Evolutionary conservation across 2,888 invertebrate genomes (phyloP).

Genomic region (Hemithea aestivaria): DNA sequence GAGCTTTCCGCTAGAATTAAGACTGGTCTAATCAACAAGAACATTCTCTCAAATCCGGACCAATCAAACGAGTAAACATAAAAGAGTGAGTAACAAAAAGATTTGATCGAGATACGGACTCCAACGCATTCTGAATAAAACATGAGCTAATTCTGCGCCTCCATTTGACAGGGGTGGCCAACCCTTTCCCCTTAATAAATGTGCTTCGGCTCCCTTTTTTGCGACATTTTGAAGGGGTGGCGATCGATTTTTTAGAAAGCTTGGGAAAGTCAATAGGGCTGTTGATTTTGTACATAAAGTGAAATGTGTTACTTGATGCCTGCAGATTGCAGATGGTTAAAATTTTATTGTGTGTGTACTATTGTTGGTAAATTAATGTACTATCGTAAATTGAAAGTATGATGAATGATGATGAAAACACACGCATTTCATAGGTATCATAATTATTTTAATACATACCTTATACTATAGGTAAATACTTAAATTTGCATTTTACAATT

Average conservation of each 20-base stretch:
- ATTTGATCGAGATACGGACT: conserved; percentile 54
- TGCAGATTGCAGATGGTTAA: too few species aligned
- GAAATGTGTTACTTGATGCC: not conserved
- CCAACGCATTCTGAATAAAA: conserved; percentile 70
- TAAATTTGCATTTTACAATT: too few species aligned
- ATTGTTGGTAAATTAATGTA: too few species aligned
- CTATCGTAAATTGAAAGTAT: too few species aligned
- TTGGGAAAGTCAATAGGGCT: conserved; percentile 18
- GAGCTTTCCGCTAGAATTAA: too few species aligned
- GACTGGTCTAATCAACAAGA: not conserved
- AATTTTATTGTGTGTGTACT: not conserved
- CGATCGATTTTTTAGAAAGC: conserved; percentile 40
- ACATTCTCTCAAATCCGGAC: conserved; percentile 6
- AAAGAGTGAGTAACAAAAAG: conserved; percentile 48
- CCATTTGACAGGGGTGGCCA: conserved; percentile 43
- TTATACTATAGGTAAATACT: too few species aligned
- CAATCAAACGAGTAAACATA: conserved; percentile 22
- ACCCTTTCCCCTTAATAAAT: conserved; percentile 71
- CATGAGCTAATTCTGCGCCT: conserved; percentile 37
- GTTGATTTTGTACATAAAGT: conserved; percentile 4
- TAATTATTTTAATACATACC: too few species aligned
- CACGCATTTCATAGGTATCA: too few species aligned
- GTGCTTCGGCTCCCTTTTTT: conserved; percentile 57
- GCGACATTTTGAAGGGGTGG: conserved; percentile 53
- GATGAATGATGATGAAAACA: too few species aligned